Conservation (phyloP, 2,797 vertebrate genomes). For the Acanthiza pusilla region DNA sequence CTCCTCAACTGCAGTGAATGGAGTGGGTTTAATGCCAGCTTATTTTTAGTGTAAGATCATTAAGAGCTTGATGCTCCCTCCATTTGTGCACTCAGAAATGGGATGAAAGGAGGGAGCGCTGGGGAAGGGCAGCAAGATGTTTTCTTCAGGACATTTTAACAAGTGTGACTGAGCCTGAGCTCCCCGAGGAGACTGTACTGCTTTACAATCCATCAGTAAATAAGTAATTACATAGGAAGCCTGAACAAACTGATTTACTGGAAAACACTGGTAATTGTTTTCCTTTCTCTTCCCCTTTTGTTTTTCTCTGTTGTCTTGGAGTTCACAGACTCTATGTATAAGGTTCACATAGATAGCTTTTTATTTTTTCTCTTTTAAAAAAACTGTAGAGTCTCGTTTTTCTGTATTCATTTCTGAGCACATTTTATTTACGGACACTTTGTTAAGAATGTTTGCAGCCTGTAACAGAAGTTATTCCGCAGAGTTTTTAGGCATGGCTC, state of each 20-base stretch:
- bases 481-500: neutral
- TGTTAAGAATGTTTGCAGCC: neutral
- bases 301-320: neutral
- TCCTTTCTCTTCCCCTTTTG: neutral
- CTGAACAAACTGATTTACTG: neutral
- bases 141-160: neutral
- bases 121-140: neutral
- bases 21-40: neutral
- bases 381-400: neutral
- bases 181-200: neutral
- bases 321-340: neutral
- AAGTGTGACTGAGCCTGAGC: neutral
- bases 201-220: neutral
- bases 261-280: neutral
- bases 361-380: neutral
- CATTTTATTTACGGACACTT: neutral
- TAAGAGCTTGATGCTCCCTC: neutral
- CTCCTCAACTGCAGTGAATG: neutral
- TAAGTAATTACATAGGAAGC: neutral
- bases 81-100: neutral
- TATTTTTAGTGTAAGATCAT: neutral
- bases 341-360: neutral
- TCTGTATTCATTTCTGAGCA: neutral
- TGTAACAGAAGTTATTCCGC: neutral
- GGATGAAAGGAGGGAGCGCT: neutral